These are phyloP conservation scores for Rotaria socialis DNA, from an alignment of 2,888 invertebrate genomes.

Conservation along the genomic window DNA sequence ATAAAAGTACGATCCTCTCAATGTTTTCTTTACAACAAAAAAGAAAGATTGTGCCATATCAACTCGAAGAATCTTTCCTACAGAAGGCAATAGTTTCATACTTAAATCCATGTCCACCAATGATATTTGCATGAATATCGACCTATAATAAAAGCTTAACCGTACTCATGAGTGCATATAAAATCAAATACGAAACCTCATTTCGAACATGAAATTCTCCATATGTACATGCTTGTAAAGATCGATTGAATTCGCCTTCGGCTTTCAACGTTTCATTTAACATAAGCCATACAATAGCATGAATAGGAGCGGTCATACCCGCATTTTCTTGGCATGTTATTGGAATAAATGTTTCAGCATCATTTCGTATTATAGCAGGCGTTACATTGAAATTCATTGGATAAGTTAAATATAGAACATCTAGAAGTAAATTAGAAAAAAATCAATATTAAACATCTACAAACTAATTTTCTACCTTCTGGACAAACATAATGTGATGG, in stretches of 20 bases:
- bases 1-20: too few species aligned
- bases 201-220: constrained; percentile 34
- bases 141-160: neutral
- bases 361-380: neutral
- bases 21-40: too few species aligned
- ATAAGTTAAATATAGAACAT: constrained; percentile 4
- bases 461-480: neutral
- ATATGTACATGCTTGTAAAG: constrained; percentile 33
- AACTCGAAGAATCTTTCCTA: too few species aligned
- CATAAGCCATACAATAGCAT: constrained; percentile 18
- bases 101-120: constrained; percentile 25
- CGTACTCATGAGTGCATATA: neutral
- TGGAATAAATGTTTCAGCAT: constrained; percentile 24
- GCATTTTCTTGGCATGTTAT: constrained; percentile 36
- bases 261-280: constrained; percentile 23
- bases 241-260: constrained; percentile 34
- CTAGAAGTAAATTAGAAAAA: neutral
- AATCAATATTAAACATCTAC: neutral
- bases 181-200: neutral
- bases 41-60: too few species aligned
- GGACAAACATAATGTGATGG: neutral
- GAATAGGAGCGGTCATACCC: constrained; percentile 27
- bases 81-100: neutral
- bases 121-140: constrained; percentile 21
- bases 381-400: constrained; percentile 30